These are phyloP conservation scores for Brachionus plicatilis DNA, from an alignment of 1,140 invertebrate genomes.

Conservation along the genomic window DNA sequence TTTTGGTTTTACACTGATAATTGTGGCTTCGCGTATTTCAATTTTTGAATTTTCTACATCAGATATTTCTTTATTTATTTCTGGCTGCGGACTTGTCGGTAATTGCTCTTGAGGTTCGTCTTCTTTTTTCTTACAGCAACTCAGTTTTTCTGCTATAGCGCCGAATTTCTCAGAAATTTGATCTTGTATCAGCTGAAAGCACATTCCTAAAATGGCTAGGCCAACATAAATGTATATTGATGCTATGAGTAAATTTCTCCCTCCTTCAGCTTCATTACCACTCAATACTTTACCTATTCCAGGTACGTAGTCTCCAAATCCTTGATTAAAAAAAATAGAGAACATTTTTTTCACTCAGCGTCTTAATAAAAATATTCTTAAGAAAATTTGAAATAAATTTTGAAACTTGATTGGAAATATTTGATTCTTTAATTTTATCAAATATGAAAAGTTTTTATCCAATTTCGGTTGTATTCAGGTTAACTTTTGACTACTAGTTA, in stretches of 20 bases:
- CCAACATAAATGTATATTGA: conserved; percentile 29
- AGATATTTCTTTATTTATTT: background rate
- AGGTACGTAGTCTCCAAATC: conserved; percentile 41
- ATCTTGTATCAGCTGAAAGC: conserved; percentile 39
- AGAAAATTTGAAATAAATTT: background rate
- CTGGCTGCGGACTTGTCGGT: background rate
- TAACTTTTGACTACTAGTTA: no score
- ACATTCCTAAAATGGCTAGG: conserved; percentile 36
- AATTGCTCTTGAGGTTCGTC: background rate
- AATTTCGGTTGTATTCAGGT: no score
- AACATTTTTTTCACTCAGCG: background rate
- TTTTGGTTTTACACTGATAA: conserved; percentile 3
- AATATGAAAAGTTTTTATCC: no score
- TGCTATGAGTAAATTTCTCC: background rate
- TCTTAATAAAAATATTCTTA: background rate
- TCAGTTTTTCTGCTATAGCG: background rate
- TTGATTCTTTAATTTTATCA: no score
- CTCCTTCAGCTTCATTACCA: conserved; percentile 24
- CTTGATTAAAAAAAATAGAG: background rate
- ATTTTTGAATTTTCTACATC: background rate
- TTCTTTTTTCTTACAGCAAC: background rate
- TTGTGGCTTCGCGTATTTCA: background rate
- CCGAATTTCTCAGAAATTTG: conserved; percentile 6
- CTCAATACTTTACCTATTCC: background rate
- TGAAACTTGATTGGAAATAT: background rate